Percentiles rank a stretch among this genome's conserved stretches.
Evolutionary conservation across 2,113 vertebrate genomes (phyloP).

Genomic region (Taxidea taxus): DNA sequence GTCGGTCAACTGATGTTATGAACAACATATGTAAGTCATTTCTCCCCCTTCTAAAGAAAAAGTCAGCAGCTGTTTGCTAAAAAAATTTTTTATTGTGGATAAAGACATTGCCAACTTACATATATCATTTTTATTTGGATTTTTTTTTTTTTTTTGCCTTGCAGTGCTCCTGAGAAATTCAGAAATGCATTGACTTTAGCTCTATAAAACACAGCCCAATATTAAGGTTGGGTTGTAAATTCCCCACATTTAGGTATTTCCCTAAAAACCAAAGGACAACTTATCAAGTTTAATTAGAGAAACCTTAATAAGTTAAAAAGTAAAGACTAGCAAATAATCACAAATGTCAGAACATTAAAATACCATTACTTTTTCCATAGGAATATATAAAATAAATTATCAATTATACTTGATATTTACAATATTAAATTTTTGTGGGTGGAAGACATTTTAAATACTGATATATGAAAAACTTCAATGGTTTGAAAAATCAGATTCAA

Average conservation of each 20-base stretch:
- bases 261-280: conserved; percentile 39
- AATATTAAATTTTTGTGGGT: conserved; percentile 27
- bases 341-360: conserved; percentile 58
- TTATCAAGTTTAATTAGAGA: background rate
- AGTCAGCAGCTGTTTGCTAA: conserved; percentile 57
- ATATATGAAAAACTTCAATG: conserved; percentile 11
- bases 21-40: conserved; percentile 56
- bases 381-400: conserved; percentile 62
- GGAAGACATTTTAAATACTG: conserved; percentile 37
- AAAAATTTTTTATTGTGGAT: conserved; percentile 55
- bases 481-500: conserved; percentile 30
- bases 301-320: conserved; percentile 49
- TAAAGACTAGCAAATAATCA: conserved; percentile 38
- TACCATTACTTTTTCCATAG: conserved; percentile 41
- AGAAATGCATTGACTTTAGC: conserved; percentile 49
- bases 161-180: conserved; percentile 55
- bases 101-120: conserved; percentile 59
- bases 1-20: conserved; percentile 13
- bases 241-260: conserved; percentile 3
- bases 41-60: conserved; percentile 65
- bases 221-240: background rate
- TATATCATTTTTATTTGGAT: conserved; percentile 63
- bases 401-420: conserved; percentile 28
- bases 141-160: conserved; percentile 13
- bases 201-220: conserved; percentile 36